Conservation (phyloP, 2,888 invertebrate genomes). For the Hipparchia semele region DNA sequence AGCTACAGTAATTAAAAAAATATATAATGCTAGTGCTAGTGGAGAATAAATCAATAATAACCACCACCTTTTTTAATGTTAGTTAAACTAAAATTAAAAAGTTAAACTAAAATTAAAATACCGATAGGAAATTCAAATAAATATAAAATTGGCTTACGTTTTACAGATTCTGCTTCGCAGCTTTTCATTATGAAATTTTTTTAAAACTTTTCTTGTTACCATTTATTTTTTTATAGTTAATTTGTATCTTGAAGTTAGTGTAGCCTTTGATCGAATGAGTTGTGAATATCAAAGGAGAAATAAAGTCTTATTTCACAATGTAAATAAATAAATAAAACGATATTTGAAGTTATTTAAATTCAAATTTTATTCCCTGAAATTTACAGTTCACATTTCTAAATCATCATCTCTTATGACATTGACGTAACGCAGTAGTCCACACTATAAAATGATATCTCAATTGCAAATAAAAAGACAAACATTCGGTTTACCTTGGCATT, state of each 20-base stretch:
- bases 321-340: conserved; percentile 20
- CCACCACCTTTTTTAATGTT: no score
- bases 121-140: background rate
- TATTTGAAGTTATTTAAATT: background rate
- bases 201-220: conserved; percentile 9
- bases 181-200: conserved; percentile 19
- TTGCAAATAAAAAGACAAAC: conserved; percentile 5
- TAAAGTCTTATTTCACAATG: conserved; percentile 9
- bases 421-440: conserved; percentile 17
- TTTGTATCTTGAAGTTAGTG: background rate
- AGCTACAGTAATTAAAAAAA: no score
- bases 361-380: background rate
- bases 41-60: no score
- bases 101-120: background rate
- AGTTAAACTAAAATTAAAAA: background rate
- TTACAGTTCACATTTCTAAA: background rate
- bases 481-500: conserved; percentile 5
- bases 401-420: background rate
- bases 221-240: conserved; percentile 9
- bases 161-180: conserved; percentile 21
- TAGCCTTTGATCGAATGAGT: conserved; percentile 10
- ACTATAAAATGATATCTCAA: background rate
- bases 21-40: no score
- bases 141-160: conserved; percentile 18
- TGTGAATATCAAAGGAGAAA: background rate